phyloP scores from a whole-genome alignment of 2,113 vertebrate genomes.

The Ictalurus punctatus region DNA sequence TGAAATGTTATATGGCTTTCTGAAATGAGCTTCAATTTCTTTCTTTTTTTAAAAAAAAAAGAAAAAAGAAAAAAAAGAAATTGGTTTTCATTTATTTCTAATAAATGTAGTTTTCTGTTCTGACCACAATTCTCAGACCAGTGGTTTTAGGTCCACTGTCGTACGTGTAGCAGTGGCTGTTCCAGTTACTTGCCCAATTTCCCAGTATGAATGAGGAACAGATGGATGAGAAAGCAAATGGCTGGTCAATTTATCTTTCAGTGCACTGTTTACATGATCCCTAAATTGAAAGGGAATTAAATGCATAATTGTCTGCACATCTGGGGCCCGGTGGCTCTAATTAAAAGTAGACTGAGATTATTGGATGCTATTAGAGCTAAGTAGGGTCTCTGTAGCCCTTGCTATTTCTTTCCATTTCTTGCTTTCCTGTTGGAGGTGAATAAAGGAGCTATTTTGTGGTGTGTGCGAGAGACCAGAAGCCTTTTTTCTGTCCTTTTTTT shows the following conservation, averaged over 20 bases:
- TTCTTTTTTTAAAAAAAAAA: too few species aligned
- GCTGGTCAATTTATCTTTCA: constrained; percentile 30
- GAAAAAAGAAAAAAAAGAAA: too few species aligned
- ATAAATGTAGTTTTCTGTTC: not conserved
- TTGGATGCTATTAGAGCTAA: constrained; percentile 16
- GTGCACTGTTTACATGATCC: constrained; percentile 44
- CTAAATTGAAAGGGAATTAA: constrained; percentile 52
- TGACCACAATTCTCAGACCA: not conserved
- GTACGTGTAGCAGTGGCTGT: not conserved
- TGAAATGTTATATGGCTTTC: not conserved
- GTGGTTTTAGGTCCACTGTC: not conserved
- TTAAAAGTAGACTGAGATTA: constrained; percentile 34
- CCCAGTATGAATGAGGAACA: constrained; percentile 35
- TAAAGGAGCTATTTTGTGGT: constrained; percentile 4
- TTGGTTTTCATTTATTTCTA: not conserved
- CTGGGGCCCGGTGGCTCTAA: constrained; percentile 40
- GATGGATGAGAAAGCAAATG: constrained; percentile 7
- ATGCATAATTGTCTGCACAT: constrained; percentile 51
- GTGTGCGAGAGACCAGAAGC: not conserved
- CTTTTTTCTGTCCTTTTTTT: not conserved
- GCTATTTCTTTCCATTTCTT: not conserved
- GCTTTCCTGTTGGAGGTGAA: not conserved
- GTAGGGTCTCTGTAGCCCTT: constrained; percentile 12
- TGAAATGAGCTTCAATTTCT: not conserved
- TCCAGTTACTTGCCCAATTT: not conserved